Conservation (phyloP, 2,888 invertebrate species). For the Tetanocera ferruginea region DNA sequence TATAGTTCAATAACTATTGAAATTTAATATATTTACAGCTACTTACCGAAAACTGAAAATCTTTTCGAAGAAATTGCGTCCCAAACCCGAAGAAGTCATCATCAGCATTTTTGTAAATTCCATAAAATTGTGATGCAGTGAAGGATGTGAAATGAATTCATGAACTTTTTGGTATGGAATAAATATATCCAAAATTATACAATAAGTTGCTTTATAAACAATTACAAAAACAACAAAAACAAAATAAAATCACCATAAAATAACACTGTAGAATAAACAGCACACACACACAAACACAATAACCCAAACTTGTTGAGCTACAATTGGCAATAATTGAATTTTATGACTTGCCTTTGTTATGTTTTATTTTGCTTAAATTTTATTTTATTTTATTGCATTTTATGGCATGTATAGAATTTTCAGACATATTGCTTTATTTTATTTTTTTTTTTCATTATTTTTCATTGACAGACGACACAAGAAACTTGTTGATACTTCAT, state of each 20-base stretch:
- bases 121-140: constrained; percentile 43
- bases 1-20: too few relatives aligned
- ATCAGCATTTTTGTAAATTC: constrained; percentile 54
- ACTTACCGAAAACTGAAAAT: constrained; percentile 57
- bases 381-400: neutral
- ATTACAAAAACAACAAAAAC: constrained; percentile 5
- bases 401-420: neutral
- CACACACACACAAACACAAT: constrained; percentile 30
- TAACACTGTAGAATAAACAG: neutral
- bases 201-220: neutral
- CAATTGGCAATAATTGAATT: constrained; percentile 38
- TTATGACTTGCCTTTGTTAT: constrained; percentile 2
- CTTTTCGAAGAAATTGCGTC: constrained; percentile 58
- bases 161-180: neutral
- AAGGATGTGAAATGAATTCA: constrained; percentile 1
- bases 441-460: neutral
- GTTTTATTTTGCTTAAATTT: constrained; percentile 9
- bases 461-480: neutral
- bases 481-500: neutral
- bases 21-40: neutral
- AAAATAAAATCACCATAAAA: neutral
- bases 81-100: constrained; percentile 54
- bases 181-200: neutral
- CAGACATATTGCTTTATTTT: neutral
- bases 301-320: constrained; percentile 43